Base-by-base conservation (phyloP, 1,140 invertebrate genomes). In the Drosophila bipectinata region DNA sequence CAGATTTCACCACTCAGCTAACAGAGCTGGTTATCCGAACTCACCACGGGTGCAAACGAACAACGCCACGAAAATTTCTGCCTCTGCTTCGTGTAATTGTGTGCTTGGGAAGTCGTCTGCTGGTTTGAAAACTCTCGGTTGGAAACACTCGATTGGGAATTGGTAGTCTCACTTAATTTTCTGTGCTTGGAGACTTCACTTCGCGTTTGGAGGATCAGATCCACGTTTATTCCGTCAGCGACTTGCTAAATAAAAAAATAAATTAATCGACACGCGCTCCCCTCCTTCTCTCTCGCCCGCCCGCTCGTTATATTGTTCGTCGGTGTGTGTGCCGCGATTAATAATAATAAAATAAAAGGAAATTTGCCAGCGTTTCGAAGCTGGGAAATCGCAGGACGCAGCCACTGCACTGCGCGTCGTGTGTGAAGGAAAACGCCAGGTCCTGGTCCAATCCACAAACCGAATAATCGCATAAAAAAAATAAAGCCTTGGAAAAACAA, bases 161-260 rank as follows among this genome's bases (percentile, higher is more conserved):
- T 37, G 34, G 34, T 37, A 2, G 34, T 37, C 66, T 73, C 72
- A 76, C 61, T 76, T 76, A 56, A 41, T 45, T 76, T 72, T 73
- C 64, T 77, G 79, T 77, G 80, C 77, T 85, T 85, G 81, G 81
- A 85, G 90, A 90, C 89, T 91, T 91, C 90, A 91, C 79, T 81
- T 91, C 80, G 85, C 84, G 83, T 88, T 83, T 87, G 89, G 79
- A 91, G 89, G 89, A 90, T 90, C 88, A 91, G 87, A 85, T 91
- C 80, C 88, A 89, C 90, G 90, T 91, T 88, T 67, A 58, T 80
- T 77, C 48, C 67, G 44, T 44, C 48, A 62, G 28, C 69, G 56
- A 59, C 59, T 64, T 64, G 62, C 62, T 66, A 71, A 71, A 41
- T 62, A 72, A 71, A 52, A 21, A 60, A 56, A 41, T 73, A 74